These are phyloP conservation scores for Panopea generosa DNA, from an alignment of 2,888 invertebrate species.

Conservation along the genomic window DNA sequence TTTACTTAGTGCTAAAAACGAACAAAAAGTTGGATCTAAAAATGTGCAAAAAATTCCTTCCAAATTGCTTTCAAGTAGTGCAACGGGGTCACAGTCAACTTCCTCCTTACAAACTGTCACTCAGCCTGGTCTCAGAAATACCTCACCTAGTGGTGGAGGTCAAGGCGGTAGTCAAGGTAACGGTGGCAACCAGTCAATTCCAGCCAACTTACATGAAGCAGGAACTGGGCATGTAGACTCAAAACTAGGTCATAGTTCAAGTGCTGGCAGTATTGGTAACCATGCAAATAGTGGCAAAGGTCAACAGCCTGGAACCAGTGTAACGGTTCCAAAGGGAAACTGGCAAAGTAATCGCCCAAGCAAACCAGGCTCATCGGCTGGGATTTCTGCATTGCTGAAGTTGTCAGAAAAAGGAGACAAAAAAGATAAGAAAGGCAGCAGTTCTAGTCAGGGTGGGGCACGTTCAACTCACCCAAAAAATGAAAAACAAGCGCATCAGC, in stretches of 20 bases:
- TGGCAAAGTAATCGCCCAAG: constrained; percentile 59
- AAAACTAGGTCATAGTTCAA: constrained; percentile 50
- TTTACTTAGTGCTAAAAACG: constrained; percentile 92
- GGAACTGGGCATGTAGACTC: not conserved
- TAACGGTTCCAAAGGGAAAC: constrained; percentile 33
- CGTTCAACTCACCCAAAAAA: constrained; percentile 20
- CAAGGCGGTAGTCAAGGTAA: constrained; percentile 19
- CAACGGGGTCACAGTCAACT: not conserved
- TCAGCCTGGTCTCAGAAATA: not conserved
- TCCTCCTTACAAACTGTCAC: constrained; percentile 4
- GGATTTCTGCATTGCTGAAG: constrained; percentile 72
- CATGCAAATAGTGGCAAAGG: constrained; percentile 30
- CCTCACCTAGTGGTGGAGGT: constrained; percentile 29
- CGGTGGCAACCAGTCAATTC: constrained; percentile 46
- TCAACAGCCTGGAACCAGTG: constrained; percentile 40
- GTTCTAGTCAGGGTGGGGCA: constrained; percentile 52
- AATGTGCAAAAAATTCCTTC: constrained; percentile 96
- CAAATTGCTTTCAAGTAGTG: constrained; percentile 87
- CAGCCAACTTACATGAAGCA: constrained; percentile 21
- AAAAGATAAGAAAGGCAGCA: constrained; percentile 55
- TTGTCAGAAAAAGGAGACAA: constrained; percentile 73
- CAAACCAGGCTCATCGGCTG: constrained; percentile 57
- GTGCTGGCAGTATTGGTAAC: constrained; percentile 40
- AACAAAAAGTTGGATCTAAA: constrained; percentile 89
- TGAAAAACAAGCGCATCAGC: constrained; percentile 30